Evolutionary conservation across 1,140 invertebrate genomes (phyloP).

Genomic region (Ceratina japonica): DNA sequence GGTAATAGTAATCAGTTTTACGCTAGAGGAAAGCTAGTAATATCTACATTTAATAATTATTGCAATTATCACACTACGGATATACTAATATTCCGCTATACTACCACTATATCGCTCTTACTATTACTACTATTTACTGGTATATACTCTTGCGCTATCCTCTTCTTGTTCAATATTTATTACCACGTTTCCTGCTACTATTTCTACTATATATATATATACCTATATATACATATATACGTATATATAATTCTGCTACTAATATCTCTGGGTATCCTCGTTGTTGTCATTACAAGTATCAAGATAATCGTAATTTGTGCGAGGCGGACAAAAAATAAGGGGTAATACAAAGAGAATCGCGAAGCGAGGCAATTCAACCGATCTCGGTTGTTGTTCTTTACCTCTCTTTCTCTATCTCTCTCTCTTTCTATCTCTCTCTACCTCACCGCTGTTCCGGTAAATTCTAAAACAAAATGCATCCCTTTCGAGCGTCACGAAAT

Average conservation of each 20-base stretch:
- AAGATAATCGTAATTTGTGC: slow-evolving; percentile 34
- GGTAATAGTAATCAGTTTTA: slow-evolving; percentile 62
- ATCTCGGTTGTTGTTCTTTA: slow-evolving; percentile 33
- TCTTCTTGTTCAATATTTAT: slow-evolving; percentile 48
- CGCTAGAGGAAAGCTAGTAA: slow-evolving; percentile 48
- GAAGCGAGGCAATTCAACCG: slow-evolving; percentile 26
- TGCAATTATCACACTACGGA: slow-evolving; percentile 48
- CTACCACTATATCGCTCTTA: slow-evolving; percentile 47
- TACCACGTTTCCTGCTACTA: slow-evolving; percentile 41
- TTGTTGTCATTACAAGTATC: slow-evolving; percentile 41
- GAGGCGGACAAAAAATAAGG: slow-evolving; percentile 1
- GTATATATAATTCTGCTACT: slow-evolving; percentile 24
- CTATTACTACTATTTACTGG: slow-evolving; percentile 50
- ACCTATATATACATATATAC: too few relatives aligned
- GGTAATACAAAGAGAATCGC: slow-evolving; percentile 19
- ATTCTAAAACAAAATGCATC: slow-evolving; percentile 39
- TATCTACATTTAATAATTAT: slow-evolving; percentile 48
- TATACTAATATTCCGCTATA: slow-evolving; percentile 48
- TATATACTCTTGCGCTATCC: slow-evolving; percentile 47
- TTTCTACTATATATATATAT: slow-evolving; percentile 30
- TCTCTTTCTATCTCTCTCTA: not conserved
- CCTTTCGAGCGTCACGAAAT: slow-evolving; percentile 4
- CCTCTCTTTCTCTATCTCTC: too few relatives aligned
- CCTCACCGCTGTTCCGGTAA: slow-evolving; percentile 19
- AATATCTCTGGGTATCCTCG: slow-evolving; percentile 6